Base-by-base conservation (phyloP, 1,140 invertebrate species). In the Drosophila melanica region DNA sequence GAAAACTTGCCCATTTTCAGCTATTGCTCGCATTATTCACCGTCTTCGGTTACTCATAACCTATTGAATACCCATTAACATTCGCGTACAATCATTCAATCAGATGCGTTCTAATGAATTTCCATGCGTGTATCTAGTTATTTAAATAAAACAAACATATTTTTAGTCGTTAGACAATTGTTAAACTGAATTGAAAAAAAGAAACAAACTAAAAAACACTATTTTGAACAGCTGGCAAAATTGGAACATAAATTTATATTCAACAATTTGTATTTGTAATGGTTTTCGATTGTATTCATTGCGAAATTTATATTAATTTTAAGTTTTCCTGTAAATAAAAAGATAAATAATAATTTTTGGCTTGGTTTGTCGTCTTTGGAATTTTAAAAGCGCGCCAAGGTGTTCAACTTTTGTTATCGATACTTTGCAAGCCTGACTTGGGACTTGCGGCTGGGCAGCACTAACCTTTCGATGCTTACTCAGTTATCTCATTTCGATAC, bases 131-230 rank as follows among this genome's bases (percentile, higher is more conserved):
- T 90, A 90, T 90, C 87, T 90, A 90, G 87, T 90, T 90, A 90
- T 90, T 90, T 90, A 90, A 90, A 87, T 90, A 87, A 87, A 86
- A 72, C 23, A 75, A 86, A 77, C 72, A 78, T 80, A 89, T 80
- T 69, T 86, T 90, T 90, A 90, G 87, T 90, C 87, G 74, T 90
- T 90, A 90, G 87, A 90, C 87, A 90, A 90, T 90, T 90, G 89
- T 90, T 84, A 78, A 85, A 85, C 60, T 75, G 68, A 81, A 81
- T 54, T 62, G 57, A 77, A 77, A 76, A 70, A 16, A 12, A 27
- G 6, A 41, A 57, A 48, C 44, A 33, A 54, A 44, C 9, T 4
- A 54, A 48, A 53, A 54, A 72, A 77, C 35, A 27, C 39, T 41
- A 30, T 30, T 58, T 70, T 47, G 55, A 78, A 37, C 55, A 74